phyloP scores from a whole-genome alignment of 2,888 invertebrate species.

The Scaptomyza parva region DNA sequence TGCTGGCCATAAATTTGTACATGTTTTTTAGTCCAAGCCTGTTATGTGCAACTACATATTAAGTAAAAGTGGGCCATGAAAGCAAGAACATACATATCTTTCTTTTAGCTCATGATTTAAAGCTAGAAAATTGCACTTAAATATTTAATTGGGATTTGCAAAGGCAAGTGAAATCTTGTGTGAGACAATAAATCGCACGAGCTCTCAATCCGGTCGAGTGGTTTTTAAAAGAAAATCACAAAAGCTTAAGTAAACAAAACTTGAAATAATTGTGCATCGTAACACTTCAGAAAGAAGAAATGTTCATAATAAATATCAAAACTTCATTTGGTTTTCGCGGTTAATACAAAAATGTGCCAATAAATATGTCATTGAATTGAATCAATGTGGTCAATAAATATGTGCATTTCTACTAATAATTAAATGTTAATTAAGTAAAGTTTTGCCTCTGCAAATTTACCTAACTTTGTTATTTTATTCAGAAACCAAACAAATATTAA shows the following conservation, averaged over 20 bases:
- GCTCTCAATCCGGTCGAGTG: not conserved
- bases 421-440: not conserved
- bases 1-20: conserved; percentile 66
- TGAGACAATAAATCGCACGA: not conserved
- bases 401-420: not conserved
- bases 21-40: conserved; percentile 30
- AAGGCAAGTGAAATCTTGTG: not conserved
- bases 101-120: conserved; percentile 22
- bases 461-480: too few species aligned
- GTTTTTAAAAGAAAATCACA: not conserved
- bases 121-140: conserved; percentile 15
- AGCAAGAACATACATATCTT: not conserved
- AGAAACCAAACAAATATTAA: too few species aligned
- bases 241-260: not conserved
- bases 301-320: not conserved
- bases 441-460: too few species aligned
- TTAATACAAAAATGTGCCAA: not conserved
- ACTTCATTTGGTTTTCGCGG: not conserved
- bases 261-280: not conserved
- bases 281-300: not conserved
- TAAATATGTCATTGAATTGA: not conserved
- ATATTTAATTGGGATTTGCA: conserved; percentile 13
- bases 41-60: conserved; percentile 28
- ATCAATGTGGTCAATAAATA: not conserved
- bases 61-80: conserved; percentile 39